Conservation (phyloP, 2,888 invertebrate genomes). For the Sabatieria punctata region DNA sequence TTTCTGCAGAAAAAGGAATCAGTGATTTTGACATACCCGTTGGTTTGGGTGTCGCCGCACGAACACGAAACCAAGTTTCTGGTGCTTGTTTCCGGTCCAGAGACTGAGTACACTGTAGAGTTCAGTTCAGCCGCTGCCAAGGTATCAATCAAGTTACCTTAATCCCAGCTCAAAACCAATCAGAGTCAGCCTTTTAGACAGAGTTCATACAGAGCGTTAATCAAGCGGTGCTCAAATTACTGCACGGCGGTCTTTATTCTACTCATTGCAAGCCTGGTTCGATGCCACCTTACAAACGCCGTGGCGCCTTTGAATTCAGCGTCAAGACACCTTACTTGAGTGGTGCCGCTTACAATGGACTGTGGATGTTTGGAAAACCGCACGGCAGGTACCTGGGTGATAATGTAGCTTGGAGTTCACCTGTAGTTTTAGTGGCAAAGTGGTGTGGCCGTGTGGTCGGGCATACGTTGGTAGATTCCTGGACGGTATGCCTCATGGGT, state of each 20-base stretch:
- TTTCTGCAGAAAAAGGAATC: constrained; percentile 4
- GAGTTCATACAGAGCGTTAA: constrained; percentile 63
- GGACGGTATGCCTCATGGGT: constrained; percentile 53
- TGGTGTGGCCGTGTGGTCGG: constrained; percentile 63
- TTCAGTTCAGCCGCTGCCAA: no score
- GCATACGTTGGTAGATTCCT: constrained; percentile 61
- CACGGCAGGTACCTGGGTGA: constrained; percentile 55
- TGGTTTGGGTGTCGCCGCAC: constrained; percentile 1
- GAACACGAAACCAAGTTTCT: no score
- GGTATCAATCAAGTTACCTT: no score
- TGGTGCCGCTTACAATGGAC: constrained; percentile 56
- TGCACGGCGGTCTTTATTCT: constrained; percentile 41
- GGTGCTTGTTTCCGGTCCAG: no score
- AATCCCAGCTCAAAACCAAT: background rate
- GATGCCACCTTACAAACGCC: constrained; percentile 52
- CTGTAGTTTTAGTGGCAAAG: constrained; percentile 42
- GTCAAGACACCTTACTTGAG: constrained; percentile 51
- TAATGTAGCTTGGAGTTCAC: no score
- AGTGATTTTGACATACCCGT: background rate
- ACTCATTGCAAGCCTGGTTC: constrained; percentile 34
- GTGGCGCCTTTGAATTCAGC: constrained; percentile 53
- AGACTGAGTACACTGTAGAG: no score
- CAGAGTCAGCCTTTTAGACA: constrained; percentile 13
- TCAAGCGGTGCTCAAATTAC: constrained; percentile 48
- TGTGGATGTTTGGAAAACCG: constrained; percentile 62